A percentile compares a stretch with the other conserved stretches of the same genome.
Evolutionary conservation across 2,797 vertebrate species (phyloP).

Genomic region (Nyctalus aviator): DNA sequence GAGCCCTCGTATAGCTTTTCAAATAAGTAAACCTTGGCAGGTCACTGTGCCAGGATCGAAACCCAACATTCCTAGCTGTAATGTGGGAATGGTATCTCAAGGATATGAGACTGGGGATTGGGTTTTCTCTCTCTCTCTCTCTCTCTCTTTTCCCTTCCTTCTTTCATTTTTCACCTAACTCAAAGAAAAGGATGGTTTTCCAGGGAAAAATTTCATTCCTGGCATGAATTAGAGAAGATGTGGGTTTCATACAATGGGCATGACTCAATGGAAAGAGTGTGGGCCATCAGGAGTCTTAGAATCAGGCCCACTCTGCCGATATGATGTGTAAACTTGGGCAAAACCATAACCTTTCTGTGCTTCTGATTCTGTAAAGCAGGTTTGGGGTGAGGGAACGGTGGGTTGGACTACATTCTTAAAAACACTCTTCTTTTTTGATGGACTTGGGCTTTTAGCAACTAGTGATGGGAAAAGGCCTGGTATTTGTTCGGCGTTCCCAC

Average conservation of each 20-base stretch:
- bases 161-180: background rate
- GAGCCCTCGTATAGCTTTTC: background rate
- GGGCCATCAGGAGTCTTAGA: background rate
- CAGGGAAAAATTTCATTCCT: background rate
- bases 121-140: background rate
- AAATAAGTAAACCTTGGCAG: background rate
- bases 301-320: background rate
- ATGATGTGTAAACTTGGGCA: background rate
- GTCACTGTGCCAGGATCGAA: background rate
- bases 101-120: background rate
- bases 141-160: background rate
- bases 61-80: background rate
- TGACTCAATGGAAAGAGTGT: background rate
- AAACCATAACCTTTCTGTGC: background rate
- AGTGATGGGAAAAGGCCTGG: background rate
- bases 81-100: background rate
- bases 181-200: background rate
- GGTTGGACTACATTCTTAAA: slow-evolving; percentile 24
- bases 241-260: background rate
- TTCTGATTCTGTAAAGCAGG: background rate
- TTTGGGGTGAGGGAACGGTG: background rate
- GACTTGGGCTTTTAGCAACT: background rate
- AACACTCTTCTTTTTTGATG: slow-evolving; percentile 15
- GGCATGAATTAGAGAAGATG: background rate
- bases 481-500: background rate